phyloP scores from a whole-genome alignment of 2,888 invertebrate species.

The Dryocosmus kuriphilus region DNA sequence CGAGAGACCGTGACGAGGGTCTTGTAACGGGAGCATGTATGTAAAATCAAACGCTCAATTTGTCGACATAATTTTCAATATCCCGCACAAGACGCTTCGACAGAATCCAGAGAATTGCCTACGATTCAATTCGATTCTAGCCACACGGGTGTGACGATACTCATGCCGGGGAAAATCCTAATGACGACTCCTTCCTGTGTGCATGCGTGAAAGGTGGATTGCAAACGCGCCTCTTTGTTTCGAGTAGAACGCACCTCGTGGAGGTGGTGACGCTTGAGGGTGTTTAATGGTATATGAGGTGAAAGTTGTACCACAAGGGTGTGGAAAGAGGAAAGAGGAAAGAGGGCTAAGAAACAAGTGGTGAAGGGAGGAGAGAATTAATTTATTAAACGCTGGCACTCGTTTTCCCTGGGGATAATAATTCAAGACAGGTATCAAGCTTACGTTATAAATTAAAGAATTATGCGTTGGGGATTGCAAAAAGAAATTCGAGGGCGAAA shows the following conservation, averaged over 20 bases:
- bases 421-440: constrained; percentile 38
- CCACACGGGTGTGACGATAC: neutral
- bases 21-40: neutral
- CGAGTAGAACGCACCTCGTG: constrained; percentile 14
- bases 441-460: constrained; percentile 34
- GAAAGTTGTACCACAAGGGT: neutral
- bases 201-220: constrained; percentile 24
- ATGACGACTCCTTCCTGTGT: constrained; percentile 17
- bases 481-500: constrained; percentile 32
- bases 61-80: constrained; percentile 29
- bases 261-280: constrained; percentile 20
- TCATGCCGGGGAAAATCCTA: neutral
- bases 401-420: constrained; percentile 33
- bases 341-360: constrained; percentile 23
- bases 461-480: constrained; percentile 36
- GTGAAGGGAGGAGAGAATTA: constrained; percentile 37
- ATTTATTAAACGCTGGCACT: constrained; percentile 38
- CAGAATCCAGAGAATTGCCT: constrained; percentile 23
- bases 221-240: constrained; percentile 36
- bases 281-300: constrained; percentile 19
- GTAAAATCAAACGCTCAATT: constrained; percentile 33
- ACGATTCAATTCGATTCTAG: constrained; percentile 40
- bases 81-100: neutral
- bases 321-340: neutral
- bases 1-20: neutral